These are phyloP conservation scores for Barypeithes pellucidus DNA, from an alignment of 2,888 invertebrate species.

Conservation along the genomic window DNA sequence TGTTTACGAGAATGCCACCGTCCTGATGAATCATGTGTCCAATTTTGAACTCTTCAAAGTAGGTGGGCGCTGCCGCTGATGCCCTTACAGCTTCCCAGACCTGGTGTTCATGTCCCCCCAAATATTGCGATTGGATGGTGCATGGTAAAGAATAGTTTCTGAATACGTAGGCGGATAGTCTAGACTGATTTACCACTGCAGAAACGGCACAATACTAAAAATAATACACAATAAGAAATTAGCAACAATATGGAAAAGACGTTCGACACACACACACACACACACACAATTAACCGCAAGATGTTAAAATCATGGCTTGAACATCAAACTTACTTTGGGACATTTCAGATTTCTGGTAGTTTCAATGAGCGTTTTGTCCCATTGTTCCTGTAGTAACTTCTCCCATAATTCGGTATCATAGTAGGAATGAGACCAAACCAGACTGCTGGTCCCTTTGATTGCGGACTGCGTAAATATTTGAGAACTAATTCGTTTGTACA, in stretches of 20 bases:
- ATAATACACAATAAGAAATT: not conserved
- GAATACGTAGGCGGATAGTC: constrained; percentile 85
- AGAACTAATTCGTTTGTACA: constrained; percentile 76
- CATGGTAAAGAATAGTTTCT: constrained; percentile 87
- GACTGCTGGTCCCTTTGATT: constrained; percentile 80
- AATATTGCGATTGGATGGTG: constrained; percentile 79
- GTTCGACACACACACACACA: too few species aligned
- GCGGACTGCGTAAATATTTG: constrained; percentile 80
- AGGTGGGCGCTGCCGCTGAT: constrained; percentile 93
- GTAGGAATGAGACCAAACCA: constrained; percentile 90
- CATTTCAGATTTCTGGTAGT: constrained; percentile 72
- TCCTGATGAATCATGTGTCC: constrained; percentile 82
- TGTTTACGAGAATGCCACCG: constrained; percentile 88
- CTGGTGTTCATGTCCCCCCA: constrained; percentile 79
- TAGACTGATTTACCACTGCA: constrained; percentile 83
- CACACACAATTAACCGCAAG: too few species aligned
- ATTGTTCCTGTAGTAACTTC: constrained; percentile 78
- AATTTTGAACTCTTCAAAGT: constrained; percentile 87
- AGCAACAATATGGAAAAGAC: too few species aligned
- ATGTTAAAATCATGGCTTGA: too few species aligned
- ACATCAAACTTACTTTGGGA: constrained; percentile 72
- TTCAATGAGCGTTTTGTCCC: constrained; percentile 77
- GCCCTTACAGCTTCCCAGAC: constrained; percentile 92
- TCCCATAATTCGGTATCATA: constrained; percentile 92
- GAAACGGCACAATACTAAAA: constrained; percentile 83